Evolutionary conservation across 2,888 invertebrate genomes (phyloP).

Genomic region (Plagodis dolabraria): DNA sequence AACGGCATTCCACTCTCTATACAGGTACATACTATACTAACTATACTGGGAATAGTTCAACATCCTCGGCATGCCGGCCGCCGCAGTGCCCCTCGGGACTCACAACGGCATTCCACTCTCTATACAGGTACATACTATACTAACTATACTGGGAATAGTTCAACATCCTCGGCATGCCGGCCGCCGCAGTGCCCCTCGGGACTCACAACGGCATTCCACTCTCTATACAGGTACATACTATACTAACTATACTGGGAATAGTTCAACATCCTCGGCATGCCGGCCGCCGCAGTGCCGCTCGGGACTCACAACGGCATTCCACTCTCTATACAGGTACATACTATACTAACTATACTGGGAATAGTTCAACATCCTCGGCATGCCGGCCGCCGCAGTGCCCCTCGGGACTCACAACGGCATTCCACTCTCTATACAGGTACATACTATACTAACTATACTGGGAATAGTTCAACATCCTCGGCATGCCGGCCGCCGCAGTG

Average conservation of each 20-base stretch:
- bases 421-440: slow-evolving; percentile 91
- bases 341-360: neutral
- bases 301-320: slow-evolving; percentile 88
- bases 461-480: slow-evolving; percentile 90
- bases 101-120: slow-evolving; percentile 88
- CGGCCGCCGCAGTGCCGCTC: slow-evolving; percentile 90
- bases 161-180: too few species aligned
- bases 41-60: too few species aligned
- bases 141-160: too few species aligned
- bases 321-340: slow-evolving; percentile 88
- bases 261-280: slow-evolving; percentile 90
- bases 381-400: slow-evolving; percentile 91
- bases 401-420: slow-evolving; percentile 87
- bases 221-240: too few species aligned
- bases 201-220: too few species aligned
- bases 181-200: too few species aligned
- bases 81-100: slow-evolving; percentile 90
- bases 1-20: slow-evolving; percentile 89
- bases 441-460: too few species aligned
- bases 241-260: too few species aligned
- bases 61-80: slow-evolving; percentile 90
- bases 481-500: slow-evolving; percentile 90
- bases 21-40: slow-evolving; percentile 86
- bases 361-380: slow-evolving; percentile 89
- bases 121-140: slow-evolving; percentile 87